phyloP scores from a whole-genome alignment of 1,140 invertebrate genomes.

The Chymomyza costata region DNA sequence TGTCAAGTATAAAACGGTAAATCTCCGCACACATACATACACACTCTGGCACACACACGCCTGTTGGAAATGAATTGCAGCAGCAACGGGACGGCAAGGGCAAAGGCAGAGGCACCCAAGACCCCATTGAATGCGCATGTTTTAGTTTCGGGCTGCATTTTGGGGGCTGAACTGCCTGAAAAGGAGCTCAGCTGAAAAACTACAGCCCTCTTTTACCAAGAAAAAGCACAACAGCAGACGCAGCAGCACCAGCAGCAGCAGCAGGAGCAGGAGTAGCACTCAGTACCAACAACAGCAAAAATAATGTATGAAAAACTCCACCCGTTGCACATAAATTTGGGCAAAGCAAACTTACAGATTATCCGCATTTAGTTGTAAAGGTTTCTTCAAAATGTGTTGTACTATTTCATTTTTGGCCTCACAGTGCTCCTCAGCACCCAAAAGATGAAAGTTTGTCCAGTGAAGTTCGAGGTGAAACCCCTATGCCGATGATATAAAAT shows the following conservation, averaged over 20 bases:
- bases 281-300: background rate
- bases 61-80: conserved; percentile 66
- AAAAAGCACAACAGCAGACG: conserved; percentile 62
- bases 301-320: conserved; percentile 47
- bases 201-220: conserved; percentile 53
- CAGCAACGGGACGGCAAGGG: conserved; percentile 20
- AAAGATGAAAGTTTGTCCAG: conserved; percentile 59
- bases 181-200: conserved; percentile 35
- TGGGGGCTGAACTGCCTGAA: conserved; percentile 3
- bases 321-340: conserved; percentile 66
- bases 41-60: conserved; percentile 19
- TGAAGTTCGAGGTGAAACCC: too few relatives aligned
- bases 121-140: conserved; percentile 72
- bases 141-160: conserved; percentile 61
- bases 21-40: conserved; percentile 64
- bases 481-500: conserved; percentile 69
- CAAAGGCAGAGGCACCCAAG: conserved; percentile 25
- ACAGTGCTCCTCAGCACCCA: conserved; percentile 15
- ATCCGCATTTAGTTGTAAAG: conserved; percentile 75
- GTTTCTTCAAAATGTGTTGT: conserved; percentile 66
- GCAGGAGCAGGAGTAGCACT: background rate
- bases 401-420: conserved; percentile 53
- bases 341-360: conserved; percentile 73
- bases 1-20: conserved; percentile 75
- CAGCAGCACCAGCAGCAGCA: conserved; percentile 20